Evolutionary conservation across 1,140 invertebrate species (phyloP).

Genomic region (Lethrus apterus): DNA sequence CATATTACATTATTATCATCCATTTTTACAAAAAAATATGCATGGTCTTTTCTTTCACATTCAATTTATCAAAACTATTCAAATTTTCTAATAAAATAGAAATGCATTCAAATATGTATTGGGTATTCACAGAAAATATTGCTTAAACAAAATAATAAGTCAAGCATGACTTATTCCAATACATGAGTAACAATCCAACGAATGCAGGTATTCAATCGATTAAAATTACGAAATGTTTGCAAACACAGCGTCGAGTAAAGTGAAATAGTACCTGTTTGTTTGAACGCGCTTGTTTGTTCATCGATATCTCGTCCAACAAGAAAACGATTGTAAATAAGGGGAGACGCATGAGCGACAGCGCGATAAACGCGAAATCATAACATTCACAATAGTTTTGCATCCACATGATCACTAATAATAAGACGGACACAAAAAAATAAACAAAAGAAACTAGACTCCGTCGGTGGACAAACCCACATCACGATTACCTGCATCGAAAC

Average conservation of each 20-base stretch:
- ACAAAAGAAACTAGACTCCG: conserved; percentile 1
- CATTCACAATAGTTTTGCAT: no score
- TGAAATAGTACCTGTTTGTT: neutral
- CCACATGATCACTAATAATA: neutral
- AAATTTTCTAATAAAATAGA: no score
- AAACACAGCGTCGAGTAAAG: neutral
- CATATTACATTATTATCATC: no score
- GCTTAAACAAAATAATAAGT: no score
- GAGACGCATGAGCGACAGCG: no score
- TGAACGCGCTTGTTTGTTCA: neutral
- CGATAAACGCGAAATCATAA: no score
- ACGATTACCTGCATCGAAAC: conserved; percentile 16
- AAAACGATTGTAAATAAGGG: neutral
- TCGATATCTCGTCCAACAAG: conserved; percentile 1
- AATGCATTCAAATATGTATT: no score
- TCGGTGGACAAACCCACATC: conserved; percentile 11
- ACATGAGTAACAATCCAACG: neutral
- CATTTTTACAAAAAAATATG: no score
- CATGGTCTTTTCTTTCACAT: no score
- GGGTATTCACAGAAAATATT: no score
- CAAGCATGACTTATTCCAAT: neutral
- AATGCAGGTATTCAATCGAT: neutral
- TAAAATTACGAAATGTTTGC: neutral
- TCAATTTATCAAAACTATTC: no score
- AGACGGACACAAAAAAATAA: conserved; percentile 1